Base-by-base conservation (phyloP, 2,113 vertebrate species). In the Catharus bicknelli region DNA sequence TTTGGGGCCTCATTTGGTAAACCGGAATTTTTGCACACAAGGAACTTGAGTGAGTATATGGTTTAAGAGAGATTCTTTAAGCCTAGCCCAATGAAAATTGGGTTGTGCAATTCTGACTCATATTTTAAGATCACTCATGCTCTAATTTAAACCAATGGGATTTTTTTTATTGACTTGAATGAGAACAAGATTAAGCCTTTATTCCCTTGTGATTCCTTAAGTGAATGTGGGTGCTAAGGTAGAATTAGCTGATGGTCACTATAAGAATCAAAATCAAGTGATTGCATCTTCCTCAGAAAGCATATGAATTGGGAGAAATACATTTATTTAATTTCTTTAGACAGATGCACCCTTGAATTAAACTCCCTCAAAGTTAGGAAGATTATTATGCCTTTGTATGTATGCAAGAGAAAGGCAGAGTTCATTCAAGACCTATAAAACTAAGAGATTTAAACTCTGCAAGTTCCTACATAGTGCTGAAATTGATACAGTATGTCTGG, bases 401-500 rank as follows among this genome's bases (percentile, higher is more conserved):
- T 64, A 14, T 26, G 20, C 30, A 85, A 74, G n/a, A 66, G 47
- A 88, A 87, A 90, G 74, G 20, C 45, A 68, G 79, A 85, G 20
- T 12, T 92, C 67, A 80, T 92, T 72, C 63, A 70, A 86, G 88
- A 88, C 22, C 43, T 63, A 58, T 55, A 80, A 79, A 90, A 25
- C 85, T 58, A 59, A 82, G 73, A 85, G 50, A 73, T 45, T 80
- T 87, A 72, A 91, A 48, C 45, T 57, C 62, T 88, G 53, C 62
- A 63, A 76, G 62, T 61, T 86, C 64, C 75, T 91, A 66, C 40
- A 10, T 38, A 68, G 50, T 61, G 50, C 42, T 91, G 90, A 95
- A 92, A 88, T 75, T 68, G 87, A 94, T 90, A 88, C 51, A 68
- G 7, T 74, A 34, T 38, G 27, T 85, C 83, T 96, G 93, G 75